A percentile compares a stretch with the other conserved stretches of the same genome.
phyloP scores from a whole-genome alignment of 2,888 invertebrate genomes.

The Aphodius granarius region DNA sequence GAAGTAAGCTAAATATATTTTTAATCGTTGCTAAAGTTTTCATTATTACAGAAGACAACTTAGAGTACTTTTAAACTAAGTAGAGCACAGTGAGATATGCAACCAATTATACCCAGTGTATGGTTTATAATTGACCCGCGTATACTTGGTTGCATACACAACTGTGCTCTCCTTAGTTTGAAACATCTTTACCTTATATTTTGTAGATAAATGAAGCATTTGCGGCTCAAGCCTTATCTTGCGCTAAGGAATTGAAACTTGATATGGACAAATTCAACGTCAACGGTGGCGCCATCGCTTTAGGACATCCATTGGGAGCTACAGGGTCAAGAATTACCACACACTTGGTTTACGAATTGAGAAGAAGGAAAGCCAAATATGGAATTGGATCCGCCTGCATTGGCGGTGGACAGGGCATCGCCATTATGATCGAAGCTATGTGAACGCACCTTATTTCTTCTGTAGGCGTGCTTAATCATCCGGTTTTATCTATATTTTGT shows the following conservation, averaged over 20 bases:
- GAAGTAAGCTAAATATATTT: conserved; percentile 66
- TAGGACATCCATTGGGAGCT: conserved; percentile 97
- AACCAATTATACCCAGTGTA: too few relatives aligned
- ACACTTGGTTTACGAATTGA: conserved; percentile 89
- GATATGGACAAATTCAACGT: conserved; percentile 89
- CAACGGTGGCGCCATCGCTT: conserved; percentile 93
- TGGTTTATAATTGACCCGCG: too few relatives aligned
- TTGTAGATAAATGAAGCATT: conserved; percentile 97
- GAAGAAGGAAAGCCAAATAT: conserved; percentile 80
- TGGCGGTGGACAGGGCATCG: conserved; percentile 98
- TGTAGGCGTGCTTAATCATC: neutral
- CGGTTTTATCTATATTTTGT: neutral
- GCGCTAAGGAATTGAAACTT: conserved; percentile 84
- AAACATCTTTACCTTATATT: conserved; percentile 18
- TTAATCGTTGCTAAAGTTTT: neutral
- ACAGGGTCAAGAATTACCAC: conserved; percentile 91
- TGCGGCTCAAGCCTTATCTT: conserved; percentile 91
- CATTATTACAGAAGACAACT: conserved; percentile 2
- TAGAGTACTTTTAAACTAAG: neutral
- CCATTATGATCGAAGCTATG: conserved; percentile 81
- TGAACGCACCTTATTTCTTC: conserved; percentile 46
- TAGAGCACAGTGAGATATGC: too few relatives aligned
- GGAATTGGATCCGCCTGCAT: conserved; percentile 97
- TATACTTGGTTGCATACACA: too few relatives aligned
- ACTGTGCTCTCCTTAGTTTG: too few relatives aligned